These are phyloP conservation scores for Eustalomyia histrio DNA, from an alignment of 2,888 invertebrate species.

Conservation along the genomic window DNA sequence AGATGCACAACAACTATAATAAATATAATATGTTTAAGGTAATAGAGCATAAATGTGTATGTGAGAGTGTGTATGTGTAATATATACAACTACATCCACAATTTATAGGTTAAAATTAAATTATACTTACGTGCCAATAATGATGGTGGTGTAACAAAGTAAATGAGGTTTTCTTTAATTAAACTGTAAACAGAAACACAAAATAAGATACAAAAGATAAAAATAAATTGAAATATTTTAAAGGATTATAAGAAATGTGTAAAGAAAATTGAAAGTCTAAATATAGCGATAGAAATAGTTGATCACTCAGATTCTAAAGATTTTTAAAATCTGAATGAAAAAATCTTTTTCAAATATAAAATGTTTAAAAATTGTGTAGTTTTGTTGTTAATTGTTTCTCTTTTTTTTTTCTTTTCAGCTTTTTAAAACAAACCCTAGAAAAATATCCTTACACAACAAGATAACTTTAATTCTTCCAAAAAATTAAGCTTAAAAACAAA, in stretches of 20 bases:
- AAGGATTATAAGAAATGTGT: not conserved
- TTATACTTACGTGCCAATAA: constrained; percentile 60
- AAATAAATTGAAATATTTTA: not conserved
- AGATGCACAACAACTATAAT: too few relatives aligned
- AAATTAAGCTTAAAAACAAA: not conserved
- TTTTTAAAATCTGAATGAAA: too few relatives aligned
- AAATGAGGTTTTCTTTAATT: constrained; percentile 51
- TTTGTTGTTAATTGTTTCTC: too few relatives aligned
- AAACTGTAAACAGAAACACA: constrained; percentile 10
- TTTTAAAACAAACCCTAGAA: not conserved
- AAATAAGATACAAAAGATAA: not conserved
- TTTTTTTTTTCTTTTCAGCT: not conserved
- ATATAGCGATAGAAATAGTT: too few relatives aligned
- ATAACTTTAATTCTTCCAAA: not conserved
- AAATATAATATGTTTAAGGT: not conserved
- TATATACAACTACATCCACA: not conserved
- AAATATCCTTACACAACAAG: not conserved
- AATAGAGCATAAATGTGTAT: constrained; percentile 34
- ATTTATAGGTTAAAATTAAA: constrained; percentile 43
- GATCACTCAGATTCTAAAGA: too few relatives aligned
- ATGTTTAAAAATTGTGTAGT: too few relatives aligned
- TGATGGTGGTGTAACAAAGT: constrained; percentile 28
- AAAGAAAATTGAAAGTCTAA: not conserved
- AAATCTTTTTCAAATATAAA: too few relatives aligned
- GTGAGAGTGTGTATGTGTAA: not conserved